phyloP scores from a whole-genome alignment of 2,797 vertebrate genomes.

The Siniperca undulata region DNA sequence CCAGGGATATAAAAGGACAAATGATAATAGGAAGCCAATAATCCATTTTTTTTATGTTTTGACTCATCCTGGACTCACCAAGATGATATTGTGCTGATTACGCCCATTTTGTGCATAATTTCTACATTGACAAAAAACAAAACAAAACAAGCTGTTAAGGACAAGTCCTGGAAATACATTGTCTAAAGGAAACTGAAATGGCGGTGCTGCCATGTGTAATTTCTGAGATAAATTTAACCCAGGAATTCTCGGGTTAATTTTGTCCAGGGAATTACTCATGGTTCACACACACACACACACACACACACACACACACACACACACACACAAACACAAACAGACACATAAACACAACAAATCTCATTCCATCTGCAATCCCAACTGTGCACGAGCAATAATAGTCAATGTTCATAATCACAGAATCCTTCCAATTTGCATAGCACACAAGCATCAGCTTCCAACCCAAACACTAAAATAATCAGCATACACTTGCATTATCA shows the following conservation, averaged over 20 bases:
- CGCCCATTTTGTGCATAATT: constrained; percentile 39
- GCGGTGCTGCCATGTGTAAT: constrained; percentile 43
- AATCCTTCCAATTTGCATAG: constrained; percentile 54
- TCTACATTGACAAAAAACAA: constrained; percentile 21
- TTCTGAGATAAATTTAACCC: constrained; percentile 62
- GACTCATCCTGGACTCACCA: constrained; percentile 23
- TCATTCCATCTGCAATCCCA: constrained; percentile 62
- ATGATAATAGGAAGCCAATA: constrained; percentile 51
- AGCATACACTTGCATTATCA: constrained; percentile 50
- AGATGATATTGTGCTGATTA: constrained; percentile 45
- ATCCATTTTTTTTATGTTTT: constrained; percentile 46
- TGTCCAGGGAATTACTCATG: constrained; percentile 50
- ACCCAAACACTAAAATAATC: constrained; percentile 61
- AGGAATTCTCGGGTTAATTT: constrained; percentile 58
- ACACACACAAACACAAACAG: background rate
- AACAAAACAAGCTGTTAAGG: constrained; percentile 18
- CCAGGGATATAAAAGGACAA: constrained; percentile 22
- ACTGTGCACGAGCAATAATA: constrained; percentile 40
- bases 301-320: background rate
- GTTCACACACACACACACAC: constrained; percentile 23
- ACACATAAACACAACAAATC: constrained; percentile 55
- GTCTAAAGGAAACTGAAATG: background rate
- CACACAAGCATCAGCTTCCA: constrained; percentile 34
- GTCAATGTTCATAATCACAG: constrained; percentile 43
- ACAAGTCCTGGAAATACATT: constrained; percentile 31